Evolutionary conservation across 2,113 vertebrate genomes (phyloP).

Genomic region (Mesitornis unicolor): DNA sequence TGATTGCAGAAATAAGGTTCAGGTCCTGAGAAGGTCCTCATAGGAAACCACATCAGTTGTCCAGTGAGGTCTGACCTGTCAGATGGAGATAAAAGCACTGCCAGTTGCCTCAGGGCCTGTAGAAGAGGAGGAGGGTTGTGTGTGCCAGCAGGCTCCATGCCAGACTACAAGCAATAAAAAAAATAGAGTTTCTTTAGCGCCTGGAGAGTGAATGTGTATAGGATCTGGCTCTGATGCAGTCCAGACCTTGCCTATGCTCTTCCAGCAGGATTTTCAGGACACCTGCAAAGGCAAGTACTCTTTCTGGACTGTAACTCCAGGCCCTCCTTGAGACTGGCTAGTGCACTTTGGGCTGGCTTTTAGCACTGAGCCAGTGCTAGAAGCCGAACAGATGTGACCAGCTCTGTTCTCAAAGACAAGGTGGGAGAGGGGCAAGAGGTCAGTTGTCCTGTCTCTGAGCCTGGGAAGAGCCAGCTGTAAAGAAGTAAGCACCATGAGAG

Average conservation of each 20-base stretch:
- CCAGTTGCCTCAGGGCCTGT: neutral
- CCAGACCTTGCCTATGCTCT: neutral
- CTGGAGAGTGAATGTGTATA: neutral
- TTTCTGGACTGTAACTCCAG: neutral
- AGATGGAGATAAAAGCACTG: neutral
- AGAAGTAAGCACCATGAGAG: neutral
- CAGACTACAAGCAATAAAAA: neutral
- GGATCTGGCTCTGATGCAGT: neutral
- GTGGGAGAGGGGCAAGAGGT: neutral
- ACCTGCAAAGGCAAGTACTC: neutral
- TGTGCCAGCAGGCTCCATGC: neutral
- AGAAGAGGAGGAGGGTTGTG: neutral
- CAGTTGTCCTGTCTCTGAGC: neutral
- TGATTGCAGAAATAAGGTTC: neutral
- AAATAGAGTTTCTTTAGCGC: neutral
- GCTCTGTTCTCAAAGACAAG: neutral
- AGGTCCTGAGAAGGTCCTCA: accelerated
- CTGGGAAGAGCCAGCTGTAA: neutral
- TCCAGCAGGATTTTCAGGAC: neutral
- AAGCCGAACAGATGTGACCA: accelerated
- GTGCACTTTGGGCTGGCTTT: neutral
- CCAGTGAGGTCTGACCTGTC: neutral
- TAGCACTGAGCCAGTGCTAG: neutral
- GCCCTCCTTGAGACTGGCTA: neutral
- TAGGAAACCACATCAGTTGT: neutral